Evolutionary conservation across 2,113 vertebrate species (phyloP).

Genomic region (Odocoileus virginianus): DNA sequence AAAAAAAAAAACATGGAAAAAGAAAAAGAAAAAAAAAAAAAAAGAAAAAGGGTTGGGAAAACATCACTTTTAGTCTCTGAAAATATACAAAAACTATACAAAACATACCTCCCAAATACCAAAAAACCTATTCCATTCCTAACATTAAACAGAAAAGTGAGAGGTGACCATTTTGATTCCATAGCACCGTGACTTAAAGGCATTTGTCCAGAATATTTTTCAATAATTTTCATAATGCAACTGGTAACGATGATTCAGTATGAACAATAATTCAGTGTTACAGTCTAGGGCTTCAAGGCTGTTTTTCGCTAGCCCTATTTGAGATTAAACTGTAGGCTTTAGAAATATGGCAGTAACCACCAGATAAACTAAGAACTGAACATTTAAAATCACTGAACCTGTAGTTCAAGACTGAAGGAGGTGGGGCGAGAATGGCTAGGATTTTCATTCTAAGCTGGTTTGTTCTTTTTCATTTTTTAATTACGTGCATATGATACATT

Average conservation of each 20-base stretch:
- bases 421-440: not conserved
- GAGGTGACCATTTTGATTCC: not conserved
- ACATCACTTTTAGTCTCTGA: not conserved
- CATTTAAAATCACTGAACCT: not conserved
- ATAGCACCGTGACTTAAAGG: not conserved
- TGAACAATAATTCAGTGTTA: not conserved
- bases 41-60: not conserved
- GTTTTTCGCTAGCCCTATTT: not conserved
- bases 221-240: conserved; percentile 8
- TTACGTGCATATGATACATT: not conserved
- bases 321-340: not conserved
- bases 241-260: not conserved
- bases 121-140: not conserved
- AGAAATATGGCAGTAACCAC: not conserved
- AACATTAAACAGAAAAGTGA: not conserved
- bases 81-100: not conserved
- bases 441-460: not conserved
- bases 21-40: not conserved
- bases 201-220: not conserved
- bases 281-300: not conserved
- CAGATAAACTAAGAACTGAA: not conserved
- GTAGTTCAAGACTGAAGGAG: not conserved
- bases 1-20: not conserved
- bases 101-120: not conserved
- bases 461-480: not conserved